Conservation (phyloP, 2,113 vertebrate species). For the Channa argus region DNA sequence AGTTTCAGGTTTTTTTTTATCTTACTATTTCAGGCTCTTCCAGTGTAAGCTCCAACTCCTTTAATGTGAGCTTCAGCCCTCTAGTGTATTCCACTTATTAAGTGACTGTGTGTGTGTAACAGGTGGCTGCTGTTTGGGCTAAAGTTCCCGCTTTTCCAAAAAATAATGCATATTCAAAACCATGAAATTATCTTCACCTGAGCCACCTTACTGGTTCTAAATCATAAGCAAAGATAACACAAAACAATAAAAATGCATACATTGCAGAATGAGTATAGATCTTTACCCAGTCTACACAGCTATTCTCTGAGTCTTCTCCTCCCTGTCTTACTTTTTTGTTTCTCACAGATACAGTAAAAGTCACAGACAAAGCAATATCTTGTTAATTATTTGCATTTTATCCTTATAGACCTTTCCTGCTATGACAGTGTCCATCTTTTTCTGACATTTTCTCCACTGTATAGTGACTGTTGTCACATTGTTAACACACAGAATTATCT, state of each 20-base stretch:
- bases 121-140: neutral
- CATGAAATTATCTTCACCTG: neutral
- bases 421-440: no score
- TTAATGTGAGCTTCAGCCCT: neutral
- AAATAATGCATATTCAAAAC: neutral
- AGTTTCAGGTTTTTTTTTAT: no score
- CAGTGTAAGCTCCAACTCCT: neutral
- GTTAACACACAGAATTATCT: neutral
- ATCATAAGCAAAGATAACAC: neutral
- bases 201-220: neutral
- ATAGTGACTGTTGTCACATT: neutral
- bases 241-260: slow-evolving; percentile 3
- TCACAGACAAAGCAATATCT: no score
- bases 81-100: slow-evolving; percentile 1
- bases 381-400: no score
- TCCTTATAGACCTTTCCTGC: no score
- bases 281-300: no score
- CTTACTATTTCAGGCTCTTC: no score
- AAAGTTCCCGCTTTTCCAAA: neutral
- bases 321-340: neutral
- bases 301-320: neutral
- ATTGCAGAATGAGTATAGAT: no score
- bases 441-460: slow-evolving; percentile 1
- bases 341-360: neutral
- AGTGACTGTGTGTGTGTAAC: neutral